These are phyloP conservation scores for Porites cylindrica DNA, from an alignment of 92 coral and sea anemone genomes.

Conservation along the genomic window DNA sequence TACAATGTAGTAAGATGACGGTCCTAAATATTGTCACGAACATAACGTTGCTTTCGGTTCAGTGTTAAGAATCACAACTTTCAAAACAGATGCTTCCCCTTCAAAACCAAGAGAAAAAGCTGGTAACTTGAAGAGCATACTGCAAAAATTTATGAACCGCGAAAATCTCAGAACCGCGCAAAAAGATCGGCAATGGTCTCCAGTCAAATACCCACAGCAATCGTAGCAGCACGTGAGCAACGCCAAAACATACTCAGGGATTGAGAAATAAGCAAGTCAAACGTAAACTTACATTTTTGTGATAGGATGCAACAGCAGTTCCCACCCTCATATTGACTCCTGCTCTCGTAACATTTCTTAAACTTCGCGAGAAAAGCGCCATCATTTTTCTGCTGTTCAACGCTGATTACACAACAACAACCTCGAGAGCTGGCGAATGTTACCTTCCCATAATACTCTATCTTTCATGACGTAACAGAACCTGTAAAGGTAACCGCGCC, in stretches of 20 bases:
- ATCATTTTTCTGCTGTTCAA: not conserved
- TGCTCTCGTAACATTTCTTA: constrained; percentile 44
- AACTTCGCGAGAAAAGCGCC: constrained; percentile 34
- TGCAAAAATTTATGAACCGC: too few species aligned
- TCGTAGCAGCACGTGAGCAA: not conserved
- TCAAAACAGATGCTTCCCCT: too few species aligned
- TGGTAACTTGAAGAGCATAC: too few species aligned
- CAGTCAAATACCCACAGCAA: not conserved
- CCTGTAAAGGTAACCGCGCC: constrained; percentile 12
- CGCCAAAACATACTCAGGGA: not conserved
- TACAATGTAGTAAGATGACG: too few species aligned
- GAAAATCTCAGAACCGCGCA: too few species aligned
- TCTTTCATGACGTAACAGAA: not conserved
- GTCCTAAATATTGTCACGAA: too few species aligned
- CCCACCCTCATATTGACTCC: constrained; percentile 41
- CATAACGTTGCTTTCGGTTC: too few species aligned
- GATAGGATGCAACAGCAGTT: constrained; percentile 66
- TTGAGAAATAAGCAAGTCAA: not conserved
- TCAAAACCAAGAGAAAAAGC: too few species aligned
- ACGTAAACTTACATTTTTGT: constrained; percentile 76
- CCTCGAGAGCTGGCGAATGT: not conserved
- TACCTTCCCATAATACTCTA: constrained; percentile 28
- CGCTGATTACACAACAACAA: constrained; percentile 7
- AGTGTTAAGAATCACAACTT: too few species aligned
- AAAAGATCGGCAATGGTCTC: not conserved